Conservation (phyloP, 2,113 vertebrate genomes). For the Hydrochoerus hydrochaeris region DNA sequence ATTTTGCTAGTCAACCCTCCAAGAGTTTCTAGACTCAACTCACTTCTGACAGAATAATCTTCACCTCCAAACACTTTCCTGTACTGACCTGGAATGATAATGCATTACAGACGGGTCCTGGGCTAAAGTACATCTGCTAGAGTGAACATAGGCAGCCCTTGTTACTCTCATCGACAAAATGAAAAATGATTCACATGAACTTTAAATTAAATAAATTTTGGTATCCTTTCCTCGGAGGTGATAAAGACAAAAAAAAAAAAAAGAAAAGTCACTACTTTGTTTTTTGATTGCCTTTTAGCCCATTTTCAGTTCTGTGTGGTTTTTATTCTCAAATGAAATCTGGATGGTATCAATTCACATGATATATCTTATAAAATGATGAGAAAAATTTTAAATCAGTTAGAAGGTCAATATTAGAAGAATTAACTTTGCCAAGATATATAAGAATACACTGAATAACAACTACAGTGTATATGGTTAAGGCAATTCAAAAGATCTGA, state of each 20-base stretch:
- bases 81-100: constrained; percentile 10
- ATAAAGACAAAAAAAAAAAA: neutral
- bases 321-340: constrained; percentile 48
- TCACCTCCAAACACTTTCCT: constrained; percentile 53
- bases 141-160: neutral
- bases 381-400: neutral
- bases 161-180: neutral
- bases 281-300: neutral
- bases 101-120: neutral
- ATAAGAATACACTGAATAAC: constrained; percentile 34
- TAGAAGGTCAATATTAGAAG: neutral
- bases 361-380: neutral
- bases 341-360: neutral
- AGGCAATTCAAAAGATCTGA: constrained; percentile 22
- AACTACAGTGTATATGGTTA: neutral
- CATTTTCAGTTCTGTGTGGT: neutral
- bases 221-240: neutral
- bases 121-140: neutral
- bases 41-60: constrained; percentile 61
- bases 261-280: neutral
- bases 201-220: constrained; percentile 9
- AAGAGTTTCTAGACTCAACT: constrained; percentile 14
- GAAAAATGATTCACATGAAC: constrained; percentile 11
- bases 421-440: neutral
- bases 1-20: constrained; percentile 37